Base-by-base conservation (phyloP, 2,888 invertebrate species). In the Rambutsinella grinnellia region DNA sequence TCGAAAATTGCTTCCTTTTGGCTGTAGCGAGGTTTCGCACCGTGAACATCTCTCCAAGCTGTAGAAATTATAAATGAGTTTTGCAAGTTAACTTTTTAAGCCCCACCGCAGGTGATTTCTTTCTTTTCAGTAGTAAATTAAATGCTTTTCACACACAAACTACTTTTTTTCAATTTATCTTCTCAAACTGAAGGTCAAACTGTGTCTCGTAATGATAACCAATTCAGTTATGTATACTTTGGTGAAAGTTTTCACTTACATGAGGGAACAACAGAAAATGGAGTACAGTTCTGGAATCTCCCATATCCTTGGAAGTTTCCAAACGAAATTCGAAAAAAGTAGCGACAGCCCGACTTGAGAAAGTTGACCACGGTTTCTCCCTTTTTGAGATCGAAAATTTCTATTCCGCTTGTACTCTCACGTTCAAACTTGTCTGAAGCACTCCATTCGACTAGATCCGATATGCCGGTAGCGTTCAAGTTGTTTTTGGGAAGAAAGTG, bases 231-330 rank as follows among this genome's bases (percentile, higher is more conserved):
- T 5, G 13, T 5, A 36, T 8, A 36, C 5, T 8, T 5, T 36
- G 13, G 36, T 8, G 36, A 36, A 36, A 8, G 47, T 17, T 23
- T 21, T 27, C 15, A 90, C 93, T 92, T 86, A 94, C 96, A 94
- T 84, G 96, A 96, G 15, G 97, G 96, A 53, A 95, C 92, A 8
- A 96, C 93, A 84, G 93, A 93, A 53, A 92, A 89, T 0, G 97
- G 97, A 47, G 92, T 91, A 0, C 96, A 93, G 13, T 90, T 89
- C 46, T 92, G 89, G 85, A 90, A 93, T 15, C 90, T 89, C 28
- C 97, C 95, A 90, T 92, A 97, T 61, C 97, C 97, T 86, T 94
- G 95, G 79, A 97, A 89, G 86, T 98, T 98, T 61, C 97, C 97
- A 61, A 95, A 94, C n/a, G 93, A 90, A 0, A 95, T 94, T 78